Conservation (phyloP, 2,888 invertebrate genomes). For the Bedellia somnulentella region DNA sequence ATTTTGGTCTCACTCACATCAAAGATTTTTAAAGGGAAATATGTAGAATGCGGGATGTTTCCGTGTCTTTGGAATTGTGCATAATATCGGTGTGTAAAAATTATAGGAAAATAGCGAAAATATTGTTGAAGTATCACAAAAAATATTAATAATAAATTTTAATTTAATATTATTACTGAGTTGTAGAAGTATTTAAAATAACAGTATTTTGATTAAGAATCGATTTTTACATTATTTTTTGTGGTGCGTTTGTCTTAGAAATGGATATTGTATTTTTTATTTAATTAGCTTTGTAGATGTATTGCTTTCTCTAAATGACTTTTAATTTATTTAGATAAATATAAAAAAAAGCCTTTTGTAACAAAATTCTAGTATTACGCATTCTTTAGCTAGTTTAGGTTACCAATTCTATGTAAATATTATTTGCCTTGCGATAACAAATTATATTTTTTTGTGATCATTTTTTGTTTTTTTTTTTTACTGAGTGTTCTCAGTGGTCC, state of each 20-base stretch:
- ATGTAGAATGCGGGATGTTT: slow-evolving; percentile 1
- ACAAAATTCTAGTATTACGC: slow-evolving; percentile 5
- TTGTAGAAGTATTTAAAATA: background rate
- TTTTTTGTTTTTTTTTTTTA: too few relatives aligned
- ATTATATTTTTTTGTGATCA: too few relatives aligned
- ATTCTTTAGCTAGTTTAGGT: slow-evolving; percentile 14
- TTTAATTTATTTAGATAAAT: slow-evolving; percentile 8
- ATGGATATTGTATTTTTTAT: background rate
- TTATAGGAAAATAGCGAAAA: background rate
- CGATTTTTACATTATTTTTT: slow-evolving; percentile 5
- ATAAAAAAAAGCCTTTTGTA: slow-evolving; percentile 1
- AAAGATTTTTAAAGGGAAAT: slow-evolving; percentile 27
- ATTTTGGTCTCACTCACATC: slow-evolving; percentile 53
- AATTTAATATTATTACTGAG: slow-evolving; percentile 1
- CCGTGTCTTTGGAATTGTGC: background rate
- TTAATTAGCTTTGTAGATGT: slow-evolving; percentile 1
- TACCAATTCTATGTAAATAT: slow-evolving; percentile 14
- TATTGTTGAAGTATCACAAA: background rate
- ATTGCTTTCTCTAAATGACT: too few relatives aligned
- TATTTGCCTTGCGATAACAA: too few relatives aligned
- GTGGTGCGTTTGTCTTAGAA: slow-evolving; percentile 3
- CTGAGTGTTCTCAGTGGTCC: too few relatives aligned
- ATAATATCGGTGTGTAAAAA: slow-evolving; percentile 2
- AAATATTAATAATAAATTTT: background rate
- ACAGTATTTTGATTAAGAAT: slow-evolving; percentile 6